phyloP scores from a whole-genome alignment of 1,140 invertebrate species.

The Odontomachus brunneus region DNA sequence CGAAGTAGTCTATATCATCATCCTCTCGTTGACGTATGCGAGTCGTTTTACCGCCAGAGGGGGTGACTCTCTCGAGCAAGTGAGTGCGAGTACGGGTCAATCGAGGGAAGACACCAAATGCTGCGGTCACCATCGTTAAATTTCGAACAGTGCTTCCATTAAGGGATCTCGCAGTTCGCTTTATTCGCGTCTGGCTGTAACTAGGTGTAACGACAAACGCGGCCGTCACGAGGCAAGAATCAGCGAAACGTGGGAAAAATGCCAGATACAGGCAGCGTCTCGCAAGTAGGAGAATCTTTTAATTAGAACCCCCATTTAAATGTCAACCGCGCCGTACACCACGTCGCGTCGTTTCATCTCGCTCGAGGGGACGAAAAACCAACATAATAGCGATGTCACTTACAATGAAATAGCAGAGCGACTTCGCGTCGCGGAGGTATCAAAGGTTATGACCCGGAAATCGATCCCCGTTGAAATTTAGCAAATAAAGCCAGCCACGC shows the following conservation, averaged over 20 bases:
- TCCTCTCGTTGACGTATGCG: constrained; percentile 51
- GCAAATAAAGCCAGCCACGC: not conserved
- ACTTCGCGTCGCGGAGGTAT: not conserved
- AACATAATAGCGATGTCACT: constrained; percentile 7
- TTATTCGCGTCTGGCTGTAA: not conserved
- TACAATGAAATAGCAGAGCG: constrained; percentile 13
- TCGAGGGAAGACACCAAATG: not conserved
- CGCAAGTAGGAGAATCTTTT: not conserved
- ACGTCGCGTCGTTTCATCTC: not conserved
- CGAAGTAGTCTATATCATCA: constrained; percentile 54
- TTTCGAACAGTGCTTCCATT: constrained; percentile 10
- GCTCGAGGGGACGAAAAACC: not conserved
- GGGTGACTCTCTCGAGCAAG: not conserved
- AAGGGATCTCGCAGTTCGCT: not conserved
- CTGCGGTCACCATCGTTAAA: constrained; percentile 3
- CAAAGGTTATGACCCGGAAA: constrained; percentile 17
- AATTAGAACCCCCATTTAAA: not conserved
- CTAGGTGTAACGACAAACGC: not conserved
- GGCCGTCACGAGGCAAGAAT: not conserved
- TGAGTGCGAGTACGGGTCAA: constrained; percentile 4
- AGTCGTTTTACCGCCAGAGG: constrained; percentile 36
- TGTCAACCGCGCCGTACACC: constrained; percentile 1
- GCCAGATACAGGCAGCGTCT: not conserved
- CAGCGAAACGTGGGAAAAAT: not conserved
- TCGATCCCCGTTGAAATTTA: constrained; percentile 19